Conservation (phyloP, 2,797 vertebrate species). For the Dryobates pubescens region DNA sequence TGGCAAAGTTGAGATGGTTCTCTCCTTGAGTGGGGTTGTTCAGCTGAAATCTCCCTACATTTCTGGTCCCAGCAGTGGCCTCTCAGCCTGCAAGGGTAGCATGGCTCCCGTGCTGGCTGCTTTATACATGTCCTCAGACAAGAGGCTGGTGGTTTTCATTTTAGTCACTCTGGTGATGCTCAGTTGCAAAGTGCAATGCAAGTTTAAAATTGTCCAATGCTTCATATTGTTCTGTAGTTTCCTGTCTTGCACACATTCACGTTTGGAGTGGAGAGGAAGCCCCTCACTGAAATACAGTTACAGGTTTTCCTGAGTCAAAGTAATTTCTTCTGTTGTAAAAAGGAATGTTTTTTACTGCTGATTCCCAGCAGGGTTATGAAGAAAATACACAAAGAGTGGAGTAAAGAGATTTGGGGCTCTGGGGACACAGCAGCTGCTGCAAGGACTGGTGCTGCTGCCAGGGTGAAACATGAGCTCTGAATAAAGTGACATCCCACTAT, state of each 20-base stretch:
- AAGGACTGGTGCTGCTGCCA: fast-evolving
- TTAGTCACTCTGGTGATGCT: neutral
- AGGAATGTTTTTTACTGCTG: neutral
- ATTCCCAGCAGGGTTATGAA: neutral
- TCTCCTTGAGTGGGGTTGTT: neutral
- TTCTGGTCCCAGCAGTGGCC: neutral
- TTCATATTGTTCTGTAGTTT: neutral
- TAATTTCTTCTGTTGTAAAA: neutral
- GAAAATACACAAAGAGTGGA: neutral
- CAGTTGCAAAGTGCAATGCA: neutral
- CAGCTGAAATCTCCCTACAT: neutral
- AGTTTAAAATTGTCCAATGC: neutral
- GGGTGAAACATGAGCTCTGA: neutral
- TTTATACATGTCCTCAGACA: neutral
- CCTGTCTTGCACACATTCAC: fast-evolving
- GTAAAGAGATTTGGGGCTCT: neutral
- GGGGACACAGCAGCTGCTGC: neutral
- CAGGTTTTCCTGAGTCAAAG: neutral
- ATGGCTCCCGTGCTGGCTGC: neutral
- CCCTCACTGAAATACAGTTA: neutral
- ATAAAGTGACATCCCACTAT: fast-evolving
- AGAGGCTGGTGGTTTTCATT: neutral
- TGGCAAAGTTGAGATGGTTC: neutral
- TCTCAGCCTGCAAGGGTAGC: neutral
- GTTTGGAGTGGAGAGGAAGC: no score